Percentiles rank a stretch among this genome's conserved stretches.
Evolutionary conservation across 1,140 invertebrate species (phyloP).

Genomic region (Chionoecetes opilio): DNA sequence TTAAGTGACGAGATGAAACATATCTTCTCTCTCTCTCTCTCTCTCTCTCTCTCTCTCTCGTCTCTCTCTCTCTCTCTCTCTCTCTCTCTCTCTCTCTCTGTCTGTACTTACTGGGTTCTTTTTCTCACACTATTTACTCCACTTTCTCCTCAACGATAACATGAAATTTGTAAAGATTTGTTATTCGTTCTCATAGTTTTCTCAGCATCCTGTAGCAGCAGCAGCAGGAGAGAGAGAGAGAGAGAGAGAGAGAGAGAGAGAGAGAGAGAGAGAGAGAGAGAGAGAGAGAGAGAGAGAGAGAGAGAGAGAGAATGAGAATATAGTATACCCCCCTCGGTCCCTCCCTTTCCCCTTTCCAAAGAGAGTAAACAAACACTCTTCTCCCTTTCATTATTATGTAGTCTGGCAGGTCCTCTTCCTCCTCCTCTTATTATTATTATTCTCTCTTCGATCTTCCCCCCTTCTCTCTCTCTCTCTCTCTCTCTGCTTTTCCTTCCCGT

Average conservation of each 20-base stretch:
- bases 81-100: background rate
- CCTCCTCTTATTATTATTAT: background rate
- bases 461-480: background rate
- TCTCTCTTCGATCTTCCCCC: too few species aligned
- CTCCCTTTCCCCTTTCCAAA: background rate
- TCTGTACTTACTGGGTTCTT: background rate
- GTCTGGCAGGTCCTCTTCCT: conserved; percentile 6
- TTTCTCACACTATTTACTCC: too few species aligned
- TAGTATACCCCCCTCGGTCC: background rate
- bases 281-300: conserved; percentile 15
- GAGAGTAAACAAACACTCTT: background rate
- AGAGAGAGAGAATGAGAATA: background rate
- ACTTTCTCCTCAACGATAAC: background rate
- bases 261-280: conserved; percentile 27
- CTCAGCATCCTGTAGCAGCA: too few species aligned
- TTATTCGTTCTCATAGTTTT: too few species aligned
- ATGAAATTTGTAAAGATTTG: background rate
- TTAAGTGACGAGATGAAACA: background rate
- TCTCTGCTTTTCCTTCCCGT: background rate
- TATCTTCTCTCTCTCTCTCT: too few species aligned
- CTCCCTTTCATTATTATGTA: conserved; percentile 30
- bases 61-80: background rate
- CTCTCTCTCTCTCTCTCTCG: background rate
- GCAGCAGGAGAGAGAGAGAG: background rate
- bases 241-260: conserved; percentile 27